Evolutionary conservation across 2,888 invertebrate species (phyloP).

Genomic region (Xanthorhoe spadicearia): DNA sequence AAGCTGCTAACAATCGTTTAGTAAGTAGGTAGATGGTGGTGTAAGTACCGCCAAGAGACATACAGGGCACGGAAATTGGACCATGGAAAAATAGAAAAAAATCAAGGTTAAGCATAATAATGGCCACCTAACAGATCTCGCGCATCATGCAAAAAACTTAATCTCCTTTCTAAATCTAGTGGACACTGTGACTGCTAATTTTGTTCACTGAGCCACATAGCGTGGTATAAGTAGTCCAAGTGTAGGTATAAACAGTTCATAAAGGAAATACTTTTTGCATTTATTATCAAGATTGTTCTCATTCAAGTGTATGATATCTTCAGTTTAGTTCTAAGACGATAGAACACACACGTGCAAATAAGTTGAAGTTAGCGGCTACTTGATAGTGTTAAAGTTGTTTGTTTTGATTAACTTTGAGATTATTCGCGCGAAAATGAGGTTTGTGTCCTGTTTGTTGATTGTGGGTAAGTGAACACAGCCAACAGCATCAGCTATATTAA

Average conservation of each 20-base stretch:
- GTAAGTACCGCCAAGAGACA: no score
- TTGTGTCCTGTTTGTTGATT: conserved; percentile 43
- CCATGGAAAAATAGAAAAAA: conserved; percentile 41
- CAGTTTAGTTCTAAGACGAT: conserved; percentile 57
- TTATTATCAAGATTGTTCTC: conserved; percentile 61
- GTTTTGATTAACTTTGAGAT: conserved; percentile 1
- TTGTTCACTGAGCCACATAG: conserved; percentile 7
- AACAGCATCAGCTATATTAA: not conserved
- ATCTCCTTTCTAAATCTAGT: conserved; percentile 59
- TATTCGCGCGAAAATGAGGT: conserved; percentile 44
- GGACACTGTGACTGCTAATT: conserved; percentile 31
- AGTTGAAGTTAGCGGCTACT: conserved; percentile 21
- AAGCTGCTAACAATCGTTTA: no score
- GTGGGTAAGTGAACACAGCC: conserved; percentile 52
- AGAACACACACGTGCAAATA: conserved; percentile 43
- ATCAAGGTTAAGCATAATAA: conserved; percentile 65
- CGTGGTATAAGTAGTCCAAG: not conserved
- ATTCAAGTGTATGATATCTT: conserved; percentile 64
- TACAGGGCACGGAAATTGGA: not conserved
- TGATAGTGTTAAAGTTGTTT: conserved; percentile 5
- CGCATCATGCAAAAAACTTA: conserved; percentile 50
- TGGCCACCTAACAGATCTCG: conserved; percentile 53
- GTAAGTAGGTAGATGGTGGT: no score
- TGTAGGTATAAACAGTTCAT: conserved; percentile 30
- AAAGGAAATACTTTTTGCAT: conserved; percentile 64